Evolutionary conservation across 2,113 vertebrate genomes (phyloP).

Genomic region (Genyomyrus donnyi): DNA sequence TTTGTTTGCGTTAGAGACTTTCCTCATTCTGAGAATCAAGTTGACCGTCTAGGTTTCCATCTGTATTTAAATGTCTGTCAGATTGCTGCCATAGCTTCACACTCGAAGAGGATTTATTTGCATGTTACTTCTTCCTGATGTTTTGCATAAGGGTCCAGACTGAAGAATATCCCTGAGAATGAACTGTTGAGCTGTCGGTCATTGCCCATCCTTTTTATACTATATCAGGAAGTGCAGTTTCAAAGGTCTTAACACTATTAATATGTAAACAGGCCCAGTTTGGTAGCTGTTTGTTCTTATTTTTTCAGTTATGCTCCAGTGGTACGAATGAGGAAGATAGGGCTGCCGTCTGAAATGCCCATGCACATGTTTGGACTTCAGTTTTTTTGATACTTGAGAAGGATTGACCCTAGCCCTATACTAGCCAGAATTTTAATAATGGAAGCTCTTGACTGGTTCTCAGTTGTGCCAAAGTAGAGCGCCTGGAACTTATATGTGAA

Average conservation of each 20-base stretch:
- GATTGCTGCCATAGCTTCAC: not conserved
- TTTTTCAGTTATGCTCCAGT: not conserved
- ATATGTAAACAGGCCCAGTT: not conserved
- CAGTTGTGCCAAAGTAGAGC: conserved; percentile 12
- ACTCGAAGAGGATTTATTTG: not conserved
- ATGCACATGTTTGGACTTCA: not conserved
- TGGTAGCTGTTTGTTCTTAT: not conserved
- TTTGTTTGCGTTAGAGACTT: not conserved
- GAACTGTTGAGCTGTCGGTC: not conserved
- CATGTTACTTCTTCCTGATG: not conserved
- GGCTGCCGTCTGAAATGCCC: not conserved
- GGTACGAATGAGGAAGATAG: not conserved
- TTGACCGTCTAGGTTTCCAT: not conserved
- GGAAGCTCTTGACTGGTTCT: conserved; percentile 13
- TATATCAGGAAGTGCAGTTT: not conserved
- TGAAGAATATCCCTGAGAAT: not conserved
- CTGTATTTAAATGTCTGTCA: not conserved
- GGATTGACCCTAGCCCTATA: not conserved
- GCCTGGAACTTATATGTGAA: conserved; percentile 7
- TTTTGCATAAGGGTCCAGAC: not conserved
- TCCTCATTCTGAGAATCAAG: not conserved
- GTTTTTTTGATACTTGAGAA: not conserved
- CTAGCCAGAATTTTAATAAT: not conserved
- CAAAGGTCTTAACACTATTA: not conserved
- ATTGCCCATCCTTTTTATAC: not conserved